Evolutionary conservation across 2,797 vertebrate genomes (phyloP), one percentile per base, ranked within the genome.

Genomic region (Pangasius larnaudii): DNA sequence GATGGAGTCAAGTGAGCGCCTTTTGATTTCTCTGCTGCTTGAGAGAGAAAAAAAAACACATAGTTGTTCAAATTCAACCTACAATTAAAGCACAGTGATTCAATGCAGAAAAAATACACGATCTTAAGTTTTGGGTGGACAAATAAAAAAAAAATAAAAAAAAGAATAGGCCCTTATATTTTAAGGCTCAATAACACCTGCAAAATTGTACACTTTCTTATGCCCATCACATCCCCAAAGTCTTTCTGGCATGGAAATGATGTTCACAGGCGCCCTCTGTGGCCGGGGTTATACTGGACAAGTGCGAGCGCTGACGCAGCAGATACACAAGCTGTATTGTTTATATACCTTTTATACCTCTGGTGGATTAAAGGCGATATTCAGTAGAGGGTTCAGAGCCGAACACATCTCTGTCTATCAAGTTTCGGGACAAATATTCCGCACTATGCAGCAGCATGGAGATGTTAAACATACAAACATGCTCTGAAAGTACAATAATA

Each of bases 1-100:
- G 69, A 53, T 83, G 33, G 77, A 89, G 85, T 86, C 69, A 86
- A 86, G 88, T 69, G 69, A 83, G 36, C 14, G 16, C 18, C 71
- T 80, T 77, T 53, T 82, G 53, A 80, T 67, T 86, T 77, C 49
- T 75, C 46, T 75, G 71, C 79, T 86, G 58, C 81, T 83, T 58
- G 11, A 86, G 58, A 82, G 39, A 19, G 61, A 46, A 53, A 61
- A 36, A 46, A 42, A 42, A 0, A 39, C 27, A 71, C 63, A 16
- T 22, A n/a, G 24, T 58, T 36, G 65, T 78, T 72, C 13, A 72
- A 49, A 51, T 72, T 81, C 42, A 51, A 42, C 24, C 75, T 78
- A 61, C 33, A 56, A 67, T 72, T 59, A 86, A 63, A 69, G 33
- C 61, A 72, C 33, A 46, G 4, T 1, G 42, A 46, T 46, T 46